Evolutionary conservation across 2,113 vertebrate species (phyloP).

Genomic region (Hirundichthys speculiger): DNA sequence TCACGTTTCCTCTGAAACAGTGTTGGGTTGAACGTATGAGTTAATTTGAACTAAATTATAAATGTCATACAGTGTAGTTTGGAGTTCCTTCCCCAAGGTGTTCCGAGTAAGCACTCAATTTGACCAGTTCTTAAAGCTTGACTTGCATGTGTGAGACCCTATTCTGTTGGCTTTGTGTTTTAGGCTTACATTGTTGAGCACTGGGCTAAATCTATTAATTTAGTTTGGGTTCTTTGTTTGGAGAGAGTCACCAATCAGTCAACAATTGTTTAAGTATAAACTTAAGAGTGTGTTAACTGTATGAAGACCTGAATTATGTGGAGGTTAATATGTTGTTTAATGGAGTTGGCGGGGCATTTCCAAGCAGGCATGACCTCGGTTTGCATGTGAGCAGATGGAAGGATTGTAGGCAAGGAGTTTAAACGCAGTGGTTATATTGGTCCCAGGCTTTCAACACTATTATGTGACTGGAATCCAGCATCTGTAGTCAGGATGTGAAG

Average conservation of each 20-base stretch:
- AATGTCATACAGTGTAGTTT: conserved; percentile 33
- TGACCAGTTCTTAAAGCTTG: not conserved
- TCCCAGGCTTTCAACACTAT: conserved; percentile 47
- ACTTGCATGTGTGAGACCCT: conserved; percentile 47
- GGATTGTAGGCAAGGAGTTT: not conserved
- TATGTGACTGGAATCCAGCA: conserved; percentile 31
- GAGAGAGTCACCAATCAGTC: conserved; percentile 11
- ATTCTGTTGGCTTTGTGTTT: conserved; percentile 29
- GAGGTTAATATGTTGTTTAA: conserved; percentile 29
- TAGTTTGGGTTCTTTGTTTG: conserved; percentile 18
- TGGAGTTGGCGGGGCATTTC: conserved; percentile 38
- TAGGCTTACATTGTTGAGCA: conserved; percentile 21
- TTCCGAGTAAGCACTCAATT: too few relatives aligned
- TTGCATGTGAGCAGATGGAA: conserved; percentile 55
- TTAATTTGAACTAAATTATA: conserved; percentile 18
- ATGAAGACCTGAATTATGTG: conserved; percentile 7
- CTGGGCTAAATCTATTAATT: conserved; percentile 2
- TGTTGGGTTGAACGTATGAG: conserved; percentile 18
- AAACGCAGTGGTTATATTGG: conserved; percentile 59
- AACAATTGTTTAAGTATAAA: conserved; percentile 11
- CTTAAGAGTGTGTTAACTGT: conserved; percentile 3
- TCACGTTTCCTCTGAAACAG: conserved; percentile 29
- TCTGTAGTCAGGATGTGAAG: conserved; percentile 32
- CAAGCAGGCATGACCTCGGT: conserved; percentile 61
- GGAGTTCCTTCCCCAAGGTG: not conserved